phyloP scores from a whole-genome alignment of 2,797 vertebrate genomes.

The Sarcoramphus papa region DNA sequence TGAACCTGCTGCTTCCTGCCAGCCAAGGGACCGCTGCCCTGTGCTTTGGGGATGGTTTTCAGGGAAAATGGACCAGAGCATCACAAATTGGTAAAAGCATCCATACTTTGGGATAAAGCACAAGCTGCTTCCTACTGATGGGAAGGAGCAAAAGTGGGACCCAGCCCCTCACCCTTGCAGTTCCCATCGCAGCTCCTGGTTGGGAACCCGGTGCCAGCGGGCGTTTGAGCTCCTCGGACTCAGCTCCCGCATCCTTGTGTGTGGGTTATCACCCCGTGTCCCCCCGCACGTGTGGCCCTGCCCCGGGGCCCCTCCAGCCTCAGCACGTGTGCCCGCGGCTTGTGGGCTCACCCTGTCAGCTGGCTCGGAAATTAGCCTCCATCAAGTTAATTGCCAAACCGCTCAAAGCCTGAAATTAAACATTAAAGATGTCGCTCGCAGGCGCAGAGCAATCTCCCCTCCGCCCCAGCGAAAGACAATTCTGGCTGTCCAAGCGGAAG shows the following conservation, averaged over 20 bases:
- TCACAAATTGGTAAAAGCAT: not conserved
- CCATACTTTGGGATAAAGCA: not conserved
- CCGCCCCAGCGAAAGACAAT: not conserved
- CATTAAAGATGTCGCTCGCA: not conserved
- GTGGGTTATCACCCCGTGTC: not conserved
- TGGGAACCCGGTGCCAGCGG: rapidly evolving
- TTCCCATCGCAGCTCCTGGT: not conserved
- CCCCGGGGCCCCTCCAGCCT: not conserved
- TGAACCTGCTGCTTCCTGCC: not conserved
- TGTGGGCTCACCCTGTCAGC: constrained; percentile 3
- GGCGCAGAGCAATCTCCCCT: not conserved
- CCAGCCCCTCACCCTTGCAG: not conserved
- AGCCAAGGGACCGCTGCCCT: not conserved
- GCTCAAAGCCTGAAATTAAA: constrained; percentile 38
- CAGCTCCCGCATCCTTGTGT: rapidly evolving
- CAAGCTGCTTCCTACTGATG: rapidly evolving
- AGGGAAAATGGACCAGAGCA: not conserved
- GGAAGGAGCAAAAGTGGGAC: not conserved
- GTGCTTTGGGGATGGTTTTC: not conserved
- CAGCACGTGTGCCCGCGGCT: not conserved
- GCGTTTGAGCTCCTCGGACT: not conserved
- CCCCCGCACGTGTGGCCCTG: rapidly evolving
- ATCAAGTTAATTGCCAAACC: constrained; percentile 37
- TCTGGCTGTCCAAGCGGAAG: not conserved
- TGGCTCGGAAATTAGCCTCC: constrained; percentile 17